Conservation (phyloP, 2,888 invertebrate species). For the Phaedon cochleariae region DNA sequence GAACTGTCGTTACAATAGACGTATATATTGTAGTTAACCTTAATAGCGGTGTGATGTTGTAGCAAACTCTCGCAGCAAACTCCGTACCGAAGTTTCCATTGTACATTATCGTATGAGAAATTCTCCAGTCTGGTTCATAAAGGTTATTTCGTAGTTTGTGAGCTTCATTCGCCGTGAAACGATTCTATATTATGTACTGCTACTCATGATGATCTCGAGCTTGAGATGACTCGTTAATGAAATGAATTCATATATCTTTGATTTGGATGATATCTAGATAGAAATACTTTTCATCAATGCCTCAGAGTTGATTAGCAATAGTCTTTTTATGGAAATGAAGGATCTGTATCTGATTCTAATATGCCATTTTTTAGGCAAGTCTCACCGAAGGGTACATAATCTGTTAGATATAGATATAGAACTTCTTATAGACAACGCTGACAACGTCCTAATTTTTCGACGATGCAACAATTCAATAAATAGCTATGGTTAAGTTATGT, state of each 20-base stretch:
- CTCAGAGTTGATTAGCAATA: too few species aligned
- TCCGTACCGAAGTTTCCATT: slow-evolving; percentile 40
- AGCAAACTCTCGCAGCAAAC: slow-evolving; percentile 43
- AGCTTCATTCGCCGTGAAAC: background rate
- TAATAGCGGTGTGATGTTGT: slow-evolving; percentile 51
- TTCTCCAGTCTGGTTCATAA: slow-evolving; percentile 9
- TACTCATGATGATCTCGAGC: background rate
- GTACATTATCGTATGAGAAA: slow-evolving; percentile 25
- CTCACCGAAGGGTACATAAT: too few species aligned
- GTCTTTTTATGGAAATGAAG: too few species aligned
- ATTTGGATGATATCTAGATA: too few species aligned
- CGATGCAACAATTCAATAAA: too few species aligned
- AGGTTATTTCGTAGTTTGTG: slow-evolving; percentile 4
- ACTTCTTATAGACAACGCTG: too few species aligned
- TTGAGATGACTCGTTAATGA: background rate
- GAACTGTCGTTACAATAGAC: slow-evolving; percentile 53
- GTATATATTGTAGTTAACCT: slow-evolving; percentile 54
- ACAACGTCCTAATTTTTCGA: too few species aligned
- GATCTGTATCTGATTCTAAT: too few species aligned
- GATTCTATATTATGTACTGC: background rate
- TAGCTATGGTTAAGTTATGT: too few species aligned
- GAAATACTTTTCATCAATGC: too few species aligned
- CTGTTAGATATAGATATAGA: too few species aligned
- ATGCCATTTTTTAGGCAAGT: too few species aligned
- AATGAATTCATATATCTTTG: background rate